Evolutionary conservation across 2,797 vertebrate genomes (phyloP).

Genomic region (Tragopan temminckii): DNA sequence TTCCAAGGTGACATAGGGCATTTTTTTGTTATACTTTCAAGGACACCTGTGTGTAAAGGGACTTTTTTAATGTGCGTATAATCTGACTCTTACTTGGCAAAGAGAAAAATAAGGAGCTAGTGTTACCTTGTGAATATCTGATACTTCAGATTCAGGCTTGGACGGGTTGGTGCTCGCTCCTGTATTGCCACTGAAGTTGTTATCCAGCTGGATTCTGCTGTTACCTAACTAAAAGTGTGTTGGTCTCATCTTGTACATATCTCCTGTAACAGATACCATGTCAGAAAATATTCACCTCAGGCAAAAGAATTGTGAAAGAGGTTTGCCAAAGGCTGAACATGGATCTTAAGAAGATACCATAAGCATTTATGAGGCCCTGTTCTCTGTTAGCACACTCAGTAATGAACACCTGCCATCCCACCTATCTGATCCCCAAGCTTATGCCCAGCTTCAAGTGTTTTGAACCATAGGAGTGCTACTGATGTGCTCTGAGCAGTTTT

Average conservation of each 20-base stretch:
- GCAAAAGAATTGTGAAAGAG: constrained; percentile 18
- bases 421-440: neutral
- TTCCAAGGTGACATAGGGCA: neutral
- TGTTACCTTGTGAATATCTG: neutral
- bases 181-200: neutral
- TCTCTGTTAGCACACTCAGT: neutral
- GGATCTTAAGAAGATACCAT: neutral
- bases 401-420: neutral
- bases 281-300: neutral
- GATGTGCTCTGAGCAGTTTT: neutral
- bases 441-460: neutral
- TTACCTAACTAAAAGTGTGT: neutral
- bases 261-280: neutral
- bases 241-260: neutral
- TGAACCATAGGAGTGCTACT: neutral
- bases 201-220: neutral
- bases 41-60: neutral
- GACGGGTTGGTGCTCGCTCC: fast-evolving
- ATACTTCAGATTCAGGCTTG: neutral
- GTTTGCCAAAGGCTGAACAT: neutral
- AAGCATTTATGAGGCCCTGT: neutral
- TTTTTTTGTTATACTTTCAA: neutral
- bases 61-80: neutral
- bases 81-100: neutral
- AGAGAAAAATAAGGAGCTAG: neutral